These are phyloP conservation scores for Antennarius striatus DNA, from an alignment of 2,113 vertebrate species.

Conservation along the genomic window DNA sequence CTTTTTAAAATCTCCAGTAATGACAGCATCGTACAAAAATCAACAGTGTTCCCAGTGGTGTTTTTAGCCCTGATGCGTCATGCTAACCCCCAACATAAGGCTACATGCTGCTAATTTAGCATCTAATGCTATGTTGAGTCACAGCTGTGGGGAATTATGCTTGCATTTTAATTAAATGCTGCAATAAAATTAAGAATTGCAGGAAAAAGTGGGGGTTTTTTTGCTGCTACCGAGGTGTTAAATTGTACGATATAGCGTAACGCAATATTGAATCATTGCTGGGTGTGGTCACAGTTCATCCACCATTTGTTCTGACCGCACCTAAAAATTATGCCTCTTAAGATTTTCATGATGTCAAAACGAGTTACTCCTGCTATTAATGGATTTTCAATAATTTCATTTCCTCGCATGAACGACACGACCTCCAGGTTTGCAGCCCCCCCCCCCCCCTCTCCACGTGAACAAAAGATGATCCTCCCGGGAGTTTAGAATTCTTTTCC, in stretches of 20 bases:
- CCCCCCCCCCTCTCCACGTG: not conserved
- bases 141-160: not conserved
- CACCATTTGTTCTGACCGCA: conserved; percentile 5
- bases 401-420: not conserved
- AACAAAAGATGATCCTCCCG: not conserved
- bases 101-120: not conserved
- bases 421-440: not conserved
- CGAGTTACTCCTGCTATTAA: not conserved
- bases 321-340: not conserved
- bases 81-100: not conserved
- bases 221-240: not conserved
- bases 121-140: too few relatives aligned
- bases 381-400: not conserved
- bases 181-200: not conserved
- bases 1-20: not conserved
- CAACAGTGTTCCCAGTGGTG: not conserved
- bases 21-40: not conserved
- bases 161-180: not conserved
- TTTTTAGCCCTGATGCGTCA: not conserved
- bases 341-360: not conserved
- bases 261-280: conserved; percentile 3
- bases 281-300: conserved; percentile 22
- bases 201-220: not conserved
- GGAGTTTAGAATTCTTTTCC: too few relatives aligned
- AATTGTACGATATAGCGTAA: too few relatives aligned